Percentiles rank a stretch among this genome's conserved stretches.
Conservation (phyloP, 2,113 vertebrate genomes). For the Crypturellus undulatus region DNA sequence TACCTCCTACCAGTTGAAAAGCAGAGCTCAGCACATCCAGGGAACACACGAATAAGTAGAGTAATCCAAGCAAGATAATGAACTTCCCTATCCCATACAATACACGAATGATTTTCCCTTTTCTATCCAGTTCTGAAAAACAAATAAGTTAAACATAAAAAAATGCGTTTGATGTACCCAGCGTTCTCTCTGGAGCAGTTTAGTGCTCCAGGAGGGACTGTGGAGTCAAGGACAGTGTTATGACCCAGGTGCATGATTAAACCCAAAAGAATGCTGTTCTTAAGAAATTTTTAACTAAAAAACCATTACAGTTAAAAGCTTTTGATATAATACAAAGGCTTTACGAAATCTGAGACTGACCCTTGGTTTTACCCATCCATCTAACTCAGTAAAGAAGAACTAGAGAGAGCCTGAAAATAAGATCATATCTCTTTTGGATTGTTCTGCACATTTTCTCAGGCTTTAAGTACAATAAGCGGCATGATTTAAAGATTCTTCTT, state of each 20-base stretch:
- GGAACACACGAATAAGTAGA: conserved; percentile 96
- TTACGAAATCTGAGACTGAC: background rate
- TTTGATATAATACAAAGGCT: background rate
- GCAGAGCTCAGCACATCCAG: conserved; percentile 94
- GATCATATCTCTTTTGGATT: background rate
- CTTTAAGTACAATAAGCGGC: background rate
- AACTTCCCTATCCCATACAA: conserved; percentile 79
- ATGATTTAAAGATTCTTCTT: background rate
- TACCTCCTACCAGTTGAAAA: conserved; percentile 97
- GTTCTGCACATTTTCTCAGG: background rate
- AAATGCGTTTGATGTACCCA: background rate
- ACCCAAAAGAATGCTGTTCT: conserved; percentile 16
- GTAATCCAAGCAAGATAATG: conserved; percentile 84
- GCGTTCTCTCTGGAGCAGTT: background rate
- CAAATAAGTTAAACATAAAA: background rate
- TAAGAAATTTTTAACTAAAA: conserved; percentile 41
- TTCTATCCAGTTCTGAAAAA: conserved; percentile 87
- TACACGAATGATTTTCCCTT: conserved; percentile 84
- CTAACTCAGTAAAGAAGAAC: background rate
- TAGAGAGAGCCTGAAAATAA: background rate
- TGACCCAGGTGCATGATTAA: conserved; percentile 6
- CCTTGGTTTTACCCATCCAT: background rate
- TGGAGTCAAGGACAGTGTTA: background rate
- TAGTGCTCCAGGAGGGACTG: too few species aligned
- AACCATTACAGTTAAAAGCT: background rate